A percentile compares a stretch with the other conserved stretches of the same genome.
These are phyloP conservation scores for Piscicola geometra DNA, from an alignment of 2,888 invertebrate species.

Conservation along the genomic window DNA sequence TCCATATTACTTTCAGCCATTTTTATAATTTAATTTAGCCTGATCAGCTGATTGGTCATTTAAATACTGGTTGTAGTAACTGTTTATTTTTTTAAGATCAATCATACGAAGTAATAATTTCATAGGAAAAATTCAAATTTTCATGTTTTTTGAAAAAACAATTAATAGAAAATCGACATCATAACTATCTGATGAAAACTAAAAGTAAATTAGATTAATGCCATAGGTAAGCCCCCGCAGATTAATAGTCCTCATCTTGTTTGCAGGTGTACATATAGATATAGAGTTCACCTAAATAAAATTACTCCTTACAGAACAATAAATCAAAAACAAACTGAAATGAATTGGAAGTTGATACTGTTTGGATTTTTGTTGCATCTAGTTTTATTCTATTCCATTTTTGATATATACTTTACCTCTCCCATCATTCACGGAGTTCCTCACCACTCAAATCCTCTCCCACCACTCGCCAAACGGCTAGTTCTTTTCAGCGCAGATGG, in stretches of 20 bases:
- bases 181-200: background rate
- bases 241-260: too few relatives aligned
- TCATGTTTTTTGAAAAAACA: background rate
- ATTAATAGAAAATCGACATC: background rate
- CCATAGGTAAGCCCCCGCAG: too few relatives aligned
- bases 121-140: background rate
- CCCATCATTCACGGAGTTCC: constrained; percentile 73
- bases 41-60: constrained; percentile 28
- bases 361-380: constrained; percentile 63
- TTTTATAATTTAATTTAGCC: constrained; percentile 20
- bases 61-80: background rate
- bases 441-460: constrained; percentile 51
- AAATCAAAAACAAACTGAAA: constrained; percentile 18
- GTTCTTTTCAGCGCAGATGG: constrained; percentile 89
- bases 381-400: constrained; percentile 74
- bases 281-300: too few relatives aligned
- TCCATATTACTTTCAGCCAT: constrained; percentile 18
- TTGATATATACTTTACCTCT: constrained; percentile 87
- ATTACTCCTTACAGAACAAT: too few relatives aligned
- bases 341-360: constrained; percentile 45
- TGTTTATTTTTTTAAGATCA: background rate
- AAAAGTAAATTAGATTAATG: background rate
- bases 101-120: background rate
- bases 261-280: too few relatives aligned
- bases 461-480: constrained; percentile 67